A percentile compares a stretch with the other conserved stretches of the same genome.
Conservation (phyloP, 2,113 vertebrate genomes). For the Vireo altiloquus region DNA sequence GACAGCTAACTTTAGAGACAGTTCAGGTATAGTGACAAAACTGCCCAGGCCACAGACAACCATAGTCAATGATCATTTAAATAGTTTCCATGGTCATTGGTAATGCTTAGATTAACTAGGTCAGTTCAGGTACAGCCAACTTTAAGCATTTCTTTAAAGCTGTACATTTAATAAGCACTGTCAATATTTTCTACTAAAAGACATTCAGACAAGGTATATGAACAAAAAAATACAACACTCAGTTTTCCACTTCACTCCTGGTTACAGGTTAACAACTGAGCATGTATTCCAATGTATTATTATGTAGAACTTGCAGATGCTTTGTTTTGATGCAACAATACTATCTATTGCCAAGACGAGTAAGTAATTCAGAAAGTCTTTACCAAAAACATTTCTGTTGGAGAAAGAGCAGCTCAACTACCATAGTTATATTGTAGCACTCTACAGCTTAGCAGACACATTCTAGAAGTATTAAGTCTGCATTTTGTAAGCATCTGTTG, state of each 20-base stretch:
- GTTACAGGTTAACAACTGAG: neutral
- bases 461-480: neutral
- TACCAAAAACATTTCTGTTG: neutral
- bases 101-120: neutral
- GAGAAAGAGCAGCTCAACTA: neutral
- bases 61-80: neutral
- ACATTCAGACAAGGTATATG: neutral
- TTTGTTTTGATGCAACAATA: neutral
- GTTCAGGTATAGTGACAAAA: neutral
- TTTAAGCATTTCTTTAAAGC: neutral
- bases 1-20: neutral
- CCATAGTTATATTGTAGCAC: neutral
- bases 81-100: neutral
- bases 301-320: neutral
- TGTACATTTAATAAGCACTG: neutral
- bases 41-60: neutral
- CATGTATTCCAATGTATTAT: neutral
- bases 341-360: neutral
- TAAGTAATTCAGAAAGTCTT: neutral
- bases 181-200: neutral
- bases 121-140: neutral
- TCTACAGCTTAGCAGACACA: neutral
- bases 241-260: neutral
- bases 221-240: neutral
- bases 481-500: neutral